A percentile compares a stretch with the other conserved stretches of the same genome.
These are phyloP conservation scores for Uria aalge DNA, from an alignment of 2,113 vertebrate genomes.

Conservation along the genomic window DNA sequence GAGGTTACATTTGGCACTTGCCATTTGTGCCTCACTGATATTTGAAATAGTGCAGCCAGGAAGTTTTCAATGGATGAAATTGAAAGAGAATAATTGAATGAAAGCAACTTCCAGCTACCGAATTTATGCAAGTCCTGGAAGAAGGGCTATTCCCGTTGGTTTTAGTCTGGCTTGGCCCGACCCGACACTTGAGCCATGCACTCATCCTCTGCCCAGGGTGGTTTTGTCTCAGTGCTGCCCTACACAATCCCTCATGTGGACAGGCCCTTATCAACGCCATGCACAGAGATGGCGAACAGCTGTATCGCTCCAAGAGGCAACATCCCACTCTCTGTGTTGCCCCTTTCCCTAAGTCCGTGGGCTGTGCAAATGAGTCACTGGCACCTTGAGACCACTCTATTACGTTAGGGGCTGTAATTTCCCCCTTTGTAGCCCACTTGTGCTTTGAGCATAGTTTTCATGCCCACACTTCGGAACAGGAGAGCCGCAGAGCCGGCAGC, in stretches of 20 bases:
- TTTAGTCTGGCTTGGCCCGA: not conserved
- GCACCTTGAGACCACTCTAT: not conserved
- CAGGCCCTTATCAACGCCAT: rapidly evolving
- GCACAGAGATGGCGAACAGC: not conserved
- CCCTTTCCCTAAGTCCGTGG: not conserved
- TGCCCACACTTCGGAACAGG: not conserved
- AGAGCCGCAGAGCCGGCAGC: not conserved
- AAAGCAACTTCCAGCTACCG: not conserved
- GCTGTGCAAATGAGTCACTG: not conserved
- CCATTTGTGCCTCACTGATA: not conserved
- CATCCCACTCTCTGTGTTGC: not conserved
- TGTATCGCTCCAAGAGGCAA: not conserved
- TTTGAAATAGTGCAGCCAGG: not conserved
- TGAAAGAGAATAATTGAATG: not conserved
- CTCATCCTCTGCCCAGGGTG: not conserved
- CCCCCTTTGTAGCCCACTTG: not conserved
- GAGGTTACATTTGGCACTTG: not conserved
- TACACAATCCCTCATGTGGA: not conserved
- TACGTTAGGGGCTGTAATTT: not conserved
- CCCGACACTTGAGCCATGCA: not conserved
- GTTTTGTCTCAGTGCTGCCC: not conserved
- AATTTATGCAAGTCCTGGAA: not conserved
- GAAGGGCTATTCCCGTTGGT: not conserved
- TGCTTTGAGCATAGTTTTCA: not conserved
- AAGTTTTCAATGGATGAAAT: not conserved